Evolutionary conservation across 2,797 vertebrate species (phyloP).

Genomic region (Squalus acanthias): DNA sequence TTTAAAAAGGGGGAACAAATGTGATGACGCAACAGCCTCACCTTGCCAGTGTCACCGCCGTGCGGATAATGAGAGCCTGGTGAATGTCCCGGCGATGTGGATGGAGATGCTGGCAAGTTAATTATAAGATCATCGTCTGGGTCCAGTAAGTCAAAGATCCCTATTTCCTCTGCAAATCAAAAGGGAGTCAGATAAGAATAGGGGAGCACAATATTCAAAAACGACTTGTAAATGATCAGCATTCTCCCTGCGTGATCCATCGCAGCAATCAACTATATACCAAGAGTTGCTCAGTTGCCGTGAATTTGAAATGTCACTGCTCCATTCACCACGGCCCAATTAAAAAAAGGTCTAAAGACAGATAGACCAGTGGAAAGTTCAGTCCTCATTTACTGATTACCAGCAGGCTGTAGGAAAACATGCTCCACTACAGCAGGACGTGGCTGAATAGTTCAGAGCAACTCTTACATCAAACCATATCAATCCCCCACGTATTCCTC

Average conservation of each 20-base stretch:
- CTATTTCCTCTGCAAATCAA: conserved; percentile 81
- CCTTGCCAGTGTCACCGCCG: conserved; percentile 89
- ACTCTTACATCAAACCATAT: background rate
- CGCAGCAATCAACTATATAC: background rate
- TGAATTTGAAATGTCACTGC: background rate
- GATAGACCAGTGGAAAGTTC: background rate
- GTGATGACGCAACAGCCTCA: conserved; percentile 46
- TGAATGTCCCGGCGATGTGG: conserved; percentile 86
- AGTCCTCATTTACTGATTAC: background rate
- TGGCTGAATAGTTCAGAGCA: background rate
- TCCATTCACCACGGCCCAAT: background rate
- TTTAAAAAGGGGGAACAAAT: background rate
- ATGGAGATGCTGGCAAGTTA: conserved; percentile 89
- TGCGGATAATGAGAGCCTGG: conserved; percentile 92
- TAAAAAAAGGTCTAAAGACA: background rate
- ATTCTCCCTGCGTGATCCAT: background rate
- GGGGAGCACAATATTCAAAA: conserved; percentile 43
- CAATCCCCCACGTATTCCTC: background rate
- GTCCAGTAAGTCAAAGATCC: conserved; percentile 89
- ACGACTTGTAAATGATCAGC: background rate
- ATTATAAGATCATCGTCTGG: conserved; percentile 90
- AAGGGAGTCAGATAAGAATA: background rate
- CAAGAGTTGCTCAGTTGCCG: background rate
- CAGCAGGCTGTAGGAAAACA: background rate
- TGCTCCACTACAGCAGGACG: background rate